Evolutionary conservation across 35 echinoderm and acorn worm genomes (phyloP).

Genomic region (Lytechinus pictus): DNA sequence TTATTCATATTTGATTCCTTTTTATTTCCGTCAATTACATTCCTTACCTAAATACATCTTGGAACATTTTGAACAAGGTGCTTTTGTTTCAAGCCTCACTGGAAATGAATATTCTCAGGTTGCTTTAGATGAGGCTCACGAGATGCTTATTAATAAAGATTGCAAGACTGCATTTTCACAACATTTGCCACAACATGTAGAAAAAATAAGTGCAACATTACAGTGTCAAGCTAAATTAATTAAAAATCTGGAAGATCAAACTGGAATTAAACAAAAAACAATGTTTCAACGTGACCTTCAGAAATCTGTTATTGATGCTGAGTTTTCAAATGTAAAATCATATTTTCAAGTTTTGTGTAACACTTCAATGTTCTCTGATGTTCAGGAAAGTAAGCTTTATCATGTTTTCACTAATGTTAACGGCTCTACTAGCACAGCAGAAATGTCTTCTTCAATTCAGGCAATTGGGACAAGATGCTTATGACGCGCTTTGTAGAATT

Average conservation of each 20-base stretch:
- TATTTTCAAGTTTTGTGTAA: conserved; percentile 31
- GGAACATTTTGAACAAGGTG: no score
- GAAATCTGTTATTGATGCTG: background rate
- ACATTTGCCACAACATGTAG: background rate
- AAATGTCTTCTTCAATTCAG: conserved; percentile 43
- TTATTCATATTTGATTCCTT: no score
- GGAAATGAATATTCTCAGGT: no score
- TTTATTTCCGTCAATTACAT: no score
- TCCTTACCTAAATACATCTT: no score
- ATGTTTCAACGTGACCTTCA: conserved; percentile 37
- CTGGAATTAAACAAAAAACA: background rate
- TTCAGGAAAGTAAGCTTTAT: background rate
- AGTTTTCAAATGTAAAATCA: no score
- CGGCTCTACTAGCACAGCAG: conserved; percentile 2
- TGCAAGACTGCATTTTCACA: no score
- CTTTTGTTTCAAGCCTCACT: no score
- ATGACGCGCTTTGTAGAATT: no score
- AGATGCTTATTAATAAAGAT: no score
- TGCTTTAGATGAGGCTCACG: no score
- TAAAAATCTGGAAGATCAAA: conserved; percentile 36
- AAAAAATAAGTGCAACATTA: conserved; percentile 50
- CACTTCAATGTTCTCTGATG: conserved; percentile 37
- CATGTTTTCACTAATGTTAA: background rate
- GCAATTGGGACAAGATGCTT: background rate
- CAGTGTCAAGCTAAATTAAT: conserved; percentile 20